These are phyloP conservation scores for Drosophila elegans DNA, from an alignment of 1,140 invertebrate species.

Conservation along the genomic window DNA sequence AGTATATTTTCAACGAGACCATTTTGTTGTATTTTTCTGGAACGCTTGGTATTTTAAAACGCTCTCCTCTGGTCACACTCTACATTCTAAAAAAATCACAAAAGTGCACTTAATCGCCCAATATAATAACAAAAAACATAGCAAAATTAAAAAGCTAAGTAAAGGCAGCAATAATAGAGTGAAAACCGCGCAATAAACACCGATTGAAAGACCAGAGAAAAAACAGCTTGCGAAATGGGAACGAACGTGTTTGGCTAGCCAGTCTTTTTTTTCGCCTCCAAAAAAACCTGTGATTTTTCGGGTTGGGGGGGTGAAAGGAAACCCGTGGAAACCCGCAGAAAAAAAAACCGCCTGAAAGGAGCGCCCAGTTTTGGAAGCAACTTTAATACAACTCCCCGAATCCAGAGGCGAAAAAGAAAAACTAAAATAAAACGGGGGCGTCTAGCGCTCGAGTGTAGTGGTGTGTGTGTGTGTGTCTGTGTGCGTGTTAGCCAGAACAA, in stretches of 20 bases:
- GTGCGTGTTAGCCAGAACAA: slow-evolving; percentile 64
- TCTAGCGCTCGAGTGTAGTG: slow-evolving; percentile 13
- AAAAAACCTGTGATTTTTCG: slow-evolving; percentile 48
- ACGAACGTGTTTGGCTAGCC: slow-evolving; percentile 69
- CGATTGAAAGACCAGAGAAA: slow-evolving; percentile 7
- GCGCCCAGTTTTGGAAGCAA: slow-evolving; percentile 54
- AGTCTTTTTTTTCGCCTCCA: slow-evolving; percentile 57
- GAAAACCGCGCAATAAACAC: not conserved
- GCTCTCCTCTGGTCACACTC: not conserved
- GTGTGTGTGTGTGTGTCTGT: slow-evolving; percentile 19
- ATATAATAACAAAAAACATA: slow-evolving; percentile 9
- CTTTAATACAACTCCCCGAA: slow-evolving; percentile 44
- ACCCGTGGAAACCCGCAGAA: slow-evolving; percentile 36
- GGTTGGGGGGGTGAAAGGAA: slow-evolving; percentile 21
- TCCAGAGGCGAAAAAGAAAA: slow-evolving; percentile 21
- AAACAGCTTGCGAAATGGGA: slow-evolving; percentile 42
- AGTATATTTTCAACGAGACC: too few relatives aligned
- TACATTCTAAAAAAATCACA: slow-evolving; percentile 18
- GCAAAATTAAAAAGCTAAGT: not conserved
- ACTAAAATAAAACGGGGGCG: slow-evolving; percentile 63
- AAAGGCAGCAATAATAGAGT: not conserved
- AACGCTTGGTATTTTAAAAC: too few relatives aligned
- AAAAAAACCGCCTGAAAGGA: slow-evolving; percentile 48
- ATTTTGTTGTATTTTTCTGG: too few relatives aligned
- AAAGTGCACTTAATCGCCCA: slow-evolving; percentile 24